Evolutionary conservation across 2,888 invertebrate species (phyloP).

Genomic region (Keiferia lycopersicella): DNA sequence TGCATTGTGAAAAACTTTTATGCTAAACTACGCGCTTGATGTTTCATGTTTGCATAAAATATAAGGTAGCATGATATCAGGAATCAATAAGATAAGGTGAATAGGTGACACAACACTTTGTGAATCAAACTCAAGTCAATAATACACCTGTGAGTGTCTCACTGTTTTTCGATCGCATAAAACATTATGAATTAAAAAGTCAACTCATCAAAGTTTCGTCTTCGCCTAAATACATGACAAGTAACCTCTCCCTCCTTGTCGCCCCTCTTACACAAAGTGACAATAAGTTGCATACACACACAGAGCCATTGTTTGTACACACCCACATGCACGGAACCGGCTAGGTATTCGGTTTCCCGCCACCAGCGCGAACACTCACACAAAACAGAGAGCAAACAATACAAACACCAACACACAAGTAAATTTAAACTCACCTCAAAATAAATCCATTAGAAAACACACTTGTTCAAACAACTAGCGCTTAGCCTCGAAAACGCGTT

Average conservation of each 20-base stretch:
- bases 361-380: constrained; percentile 77
- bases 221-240: constrained; percentile 80
- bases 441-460: constrained; percentile 82
- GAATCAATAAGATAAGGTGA: constrained; percentile 59
- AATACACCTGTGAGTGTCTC: constrained; percentile 49
- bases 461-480: constrained; percentile 82
- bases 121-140: constrained; percentile 56
- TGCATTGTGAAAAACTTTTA: too few species aligned
- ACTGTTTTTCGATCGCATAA: constrained; percentile 51
- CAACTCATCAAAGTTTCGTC: constrained; percentile 74
- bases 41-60: constrained; percentile 57
- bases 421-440: constrained; percentile 82
- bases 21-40: too few species aligned
- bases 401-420: constrained; percentile 80
- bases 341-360: constrained; percentile 81
- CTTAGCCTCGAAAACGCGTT: constrained; percentile 81
- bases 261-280: constrained; percentile 77
- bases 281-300: constrained; percentile 76
- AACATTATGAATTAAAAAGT: constrained; percentile 74
- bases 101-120: constrained; percentile 42
- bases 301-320: constrained; percentile 67
- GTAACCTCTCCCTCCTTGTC: constrained; percentile 73
- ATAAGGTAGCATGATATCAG: constrained; percentile 63
- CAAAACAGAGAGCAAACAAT: constrained; percentile 78
- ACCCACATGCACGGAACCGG: constrained; percentile 66